phyloP scores from a whole-genome alignment of 2,113 vertebrate genomes.

The Andinoacara biseriatus region DNA sequence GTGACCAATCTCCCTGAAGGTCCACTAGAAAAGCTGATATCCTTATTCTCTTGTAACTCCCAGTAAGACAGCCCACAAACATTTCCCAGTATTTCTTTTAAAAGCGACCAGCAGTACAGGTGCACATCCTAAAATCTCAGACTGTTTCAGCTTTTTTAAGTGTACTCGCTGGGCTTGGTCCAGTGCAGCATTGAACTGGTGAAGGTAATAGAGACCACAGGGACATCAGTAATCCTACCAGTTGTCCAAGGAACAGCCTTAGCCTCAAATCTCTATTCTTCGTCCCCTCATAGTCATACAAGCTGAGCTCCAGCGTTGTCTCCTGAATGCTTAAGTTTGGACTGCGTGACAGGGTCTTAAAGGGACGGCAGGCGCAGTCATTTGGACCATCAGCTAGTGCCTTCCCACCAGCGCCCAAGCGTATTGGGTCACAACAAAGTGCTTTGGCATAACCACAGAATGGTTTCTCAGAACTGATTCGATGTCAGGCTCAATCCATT shows the following conservation, averaged over 20 bases:
- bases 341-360: constrained; percentile 47
- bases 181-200: constrained; percentile 26
- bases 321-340: constrained; percentile 48
- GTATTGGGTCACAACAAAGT: constrained; percentile 69
- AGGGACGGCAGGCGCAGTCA: constrained; percentile 52
- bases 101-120: background rate
- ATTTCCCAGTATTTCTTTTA: background rate
- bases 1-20: background rate
- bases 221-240: constrained; percentile 65
- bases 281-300: constrained; percentile 41
- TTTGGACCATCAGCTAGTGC: constrained; percentile 61
- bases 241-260: constrained; percentile 52
- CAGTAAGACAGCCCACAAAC: background rate
- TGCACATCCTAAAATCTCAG: constrained; percentile 12
- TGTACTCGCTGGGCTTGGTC: constrained; percentile 23
- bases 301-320: constrained; percentile 15
- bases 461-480: constrained; percentile 66
- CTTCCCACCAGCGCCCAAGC: constrained; percentile 63
- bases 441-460: constrained; percentile 57
- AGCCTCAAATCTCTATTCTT: constrained; percentile 56
- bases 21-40: background rate
- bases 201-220: constrained; percentile 67
- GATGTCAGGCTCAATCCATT: constrained; percentile 73
- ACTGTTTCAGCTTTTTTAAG: background rate
- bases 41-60: background rate